These are phyloP conservation scores for Serilophus lunatus DNA, from an alignment of 2,113 vertebrate genomes.

Conservation along the genomic window DNA sequence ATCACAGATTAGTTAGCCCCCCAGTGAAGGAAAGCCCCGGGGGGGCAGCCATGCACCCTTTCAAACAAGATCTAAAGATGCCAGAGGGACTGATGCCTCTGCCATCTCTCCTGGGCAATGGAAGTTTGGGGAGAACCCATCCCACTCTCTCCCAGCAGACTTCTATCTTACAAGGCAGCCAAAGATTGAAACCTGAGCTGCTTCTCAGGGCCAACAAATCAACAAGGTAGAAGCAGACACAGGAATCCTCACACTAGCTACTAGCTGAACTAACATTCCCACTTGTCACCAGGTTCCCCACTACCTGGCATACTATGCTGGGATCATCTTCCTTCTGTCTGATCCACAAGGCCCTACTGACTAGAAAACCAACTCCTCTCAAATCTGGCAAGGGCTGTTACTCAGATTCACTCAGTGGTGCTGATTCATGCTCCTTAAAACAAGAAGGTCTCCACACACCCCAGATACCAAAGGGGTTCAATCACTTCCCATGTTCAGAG, in stretches of 20 bases:
- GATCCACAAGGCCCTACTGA: not conserved
- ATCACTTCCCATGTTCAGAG: not conserved
- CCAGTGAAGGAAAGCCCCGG: fast-evolving
- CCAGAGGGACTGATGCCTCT: fast-evolving
- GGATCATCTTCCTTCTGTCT: not conserved
- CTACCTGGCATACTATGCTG: not conserved
- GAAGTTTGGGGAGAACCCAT: not conserved
- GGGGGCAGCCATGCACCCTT: not conserved
- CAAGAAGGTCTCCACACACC: not conserved
- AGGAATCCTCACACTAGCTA: not conserved
- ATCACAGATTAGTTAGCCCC: not conserved
- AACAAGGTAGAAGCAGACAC: not conserved
- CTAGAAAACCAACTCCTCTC: not conserved
- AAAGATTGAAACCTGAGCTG: not conserved
- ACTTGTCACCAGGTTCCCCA: not conserved
- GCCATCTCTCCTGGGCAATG: not conserved
- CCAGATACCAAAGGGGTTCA: not conserved
- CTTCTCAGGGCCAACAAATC: not conserved
- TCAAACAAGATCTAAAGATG: not conserved
- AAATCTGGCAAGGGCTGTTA: not conserved
- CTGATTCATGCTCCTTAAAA: not conserved
- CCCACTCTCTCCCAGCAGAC: not conserved
- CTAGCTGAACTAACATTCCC: not conserved
- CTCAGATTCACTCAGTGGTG: not conserved
- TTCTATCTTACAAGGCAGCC: not conserved